These are phyloP conservation scores for Penaeus indicus DNA, from an alignment of 1,140 invertebrate species.

Conservation along the genomic window DNA sequence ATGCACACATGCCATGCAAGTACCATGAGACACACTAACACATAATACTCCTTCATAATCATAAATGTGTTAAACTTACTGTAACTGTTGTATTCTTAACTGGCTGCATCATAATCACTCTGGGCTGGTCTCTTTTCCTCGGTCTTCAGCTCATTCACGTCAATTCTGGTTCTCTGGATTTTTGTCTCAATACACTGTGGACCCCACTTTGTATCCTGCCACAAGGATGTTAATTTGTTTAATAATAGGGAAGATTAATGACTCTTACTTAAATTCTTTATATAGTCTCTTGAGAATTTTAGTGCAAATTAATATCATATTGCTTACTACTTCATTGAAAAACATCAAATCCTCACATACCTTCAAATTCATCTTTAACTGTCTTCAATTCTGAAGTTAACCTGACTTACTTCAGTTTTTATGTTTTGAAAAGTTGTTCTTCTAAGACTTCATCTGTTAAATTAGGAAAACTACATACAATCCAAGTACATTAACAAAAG, in stretches of 20 bases:
- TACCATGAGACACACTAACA: background rate
- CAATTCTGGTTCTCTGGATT: constrained; percentile 73
- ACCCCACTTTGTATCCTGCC: constrained; percentile 74
- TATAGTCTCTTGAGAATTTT: background rate
- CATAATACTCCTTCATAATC: background rate
- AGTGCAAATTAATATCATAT: background rate
- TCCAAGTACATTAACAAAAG: background rate
- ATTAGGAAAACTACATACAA: background rate
- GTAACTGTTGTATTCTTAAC: constrained; percentile 55
- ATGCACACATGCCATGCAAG: too few relatives aligned
- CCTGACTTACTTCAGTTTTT: constrained; percentile 31
- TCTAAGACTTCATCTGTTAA: constrained; percentile 54
- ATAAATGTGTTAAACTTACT: constrained; percentile 56
- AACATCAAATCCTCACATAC: constrained; percentile 6
- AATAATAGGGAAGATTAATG: background rate
- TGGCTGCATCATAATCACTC: constrained; percentile 49
- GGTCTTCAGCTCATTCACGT: constrained; percentile 66
- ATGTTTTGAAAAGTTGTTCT: constrained; percentile 45
- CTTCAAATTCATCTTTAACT: constrained; percentile 55
- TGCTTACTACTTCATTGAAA: background rate
- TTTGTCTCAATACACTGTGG: constrained; percentile 81
- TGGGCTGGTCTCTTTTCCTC: constrained; percentile 66
- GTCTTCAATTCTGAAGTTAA: constrained; percentile 32
- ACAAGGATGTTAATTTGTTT: background rate
- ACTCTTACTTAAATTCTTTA: background rate